Evolutionary conservation across 1,140 invertebrate genomes (phyloP).

Genomic region (Pseudomyrmex dendroicus): DNA sequence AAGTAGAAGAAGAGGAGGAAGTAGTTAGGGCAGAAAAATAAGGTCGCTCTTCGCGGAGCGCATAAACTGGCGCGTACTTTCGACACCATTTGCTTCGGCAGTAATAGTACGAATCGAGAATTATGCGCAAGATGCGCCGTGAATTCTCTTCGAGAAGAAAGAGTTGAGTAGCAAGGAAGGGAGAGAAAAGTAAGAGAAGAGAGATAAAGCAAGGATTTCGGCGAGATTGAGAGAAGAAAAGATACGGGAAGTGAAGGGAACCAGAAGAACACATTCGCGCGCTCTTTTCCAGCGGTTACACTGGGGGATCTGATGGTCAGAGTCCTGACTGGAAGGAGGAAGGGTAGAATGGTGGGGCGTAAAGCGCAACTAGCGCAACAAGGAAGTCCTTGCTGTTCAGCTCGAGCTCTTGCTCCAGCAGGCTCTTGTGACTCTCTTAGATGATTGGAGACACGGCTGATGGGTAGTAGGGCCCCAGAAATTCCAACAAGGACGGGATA

Average conservation of each 20-base stretch:
- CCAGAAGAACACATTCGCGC: constrained; percentile 26
- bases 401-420: constrained; percentile 6
- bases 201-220: no score
- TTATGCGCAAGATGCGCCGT: constrained; percentile 70
- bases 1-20: not conserved
- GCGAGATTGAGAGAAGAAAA: no score
- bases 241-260: not conserved
- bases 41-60: constrained; percentile 61
- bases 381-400: not conserved
- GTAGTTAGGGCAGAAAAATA: constrained; percentile 28
- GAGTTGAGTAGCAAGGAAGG: constrained; percentile 40
- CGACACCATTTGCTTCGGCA: constrained; percentile 71
- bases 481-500: constrained; percentile 84
- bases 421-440: constrained; percentile 62
- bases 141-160: constrained; percentile 58
- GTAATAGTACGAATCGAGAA: constrained; percentile 77
- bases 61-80: constrained; percentile 67
- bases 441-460: constrained; percentile 79
- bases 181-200: constrained; percentile 7
- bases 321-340: constrained; percentile 11
- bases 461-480: constrained; percentile 80
- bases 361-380: constrained; percentile 29
- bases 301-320: constrained; percentile 26
- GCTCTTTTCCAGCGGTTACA: constrained; percentile 48
- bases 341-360: constrained; percentile 22